Percentiles rank a stretch among this genome's conserved stretches.
These are phyloP conservation scores for Cryptomyrus ogoouensis DNA, from an alignment of 2,113 vertebrate genomes.

Conservation along the genomic window DNA sequence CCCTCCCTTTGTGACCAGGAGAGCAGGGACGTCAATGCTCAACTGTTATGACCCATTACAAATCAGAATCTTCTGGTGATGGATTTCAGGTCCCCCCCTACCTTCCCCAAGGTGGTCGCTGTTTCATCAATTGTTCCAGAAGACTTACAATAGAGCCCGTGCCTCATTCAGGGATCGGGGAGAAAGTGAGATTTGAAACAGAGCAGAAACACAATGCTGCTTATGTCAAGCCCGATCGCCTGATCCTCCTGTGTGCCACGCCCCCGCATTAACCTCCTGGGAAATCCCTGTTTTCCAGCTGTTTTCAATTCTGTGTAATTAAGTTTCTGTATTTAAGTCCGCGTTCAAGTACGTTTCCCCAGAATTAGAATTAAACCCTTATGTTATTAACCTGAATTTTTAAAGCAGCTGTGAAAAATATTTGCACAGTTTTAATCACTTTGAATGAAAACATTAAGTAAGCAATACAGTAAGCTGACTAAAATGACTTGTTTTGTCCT, in stretches of 20 bases:
- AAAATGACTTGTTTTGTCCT: not conserved
- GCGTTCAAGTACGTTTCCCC: too few relatives aligned
- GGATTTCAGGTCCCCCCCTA: not conserved
- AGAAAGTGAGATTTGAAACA: not conserved
- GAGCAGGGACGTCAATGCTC: not conserved
- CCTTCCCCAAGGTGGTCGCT: not conserved
- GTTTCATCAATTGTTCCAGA: not conserved
- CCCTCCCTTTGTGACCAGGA: not conserved
- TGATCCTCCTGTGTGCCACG: too few relatives aligned
- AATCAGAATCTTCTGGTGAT: not conserved
- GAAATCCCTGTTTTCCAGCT: too few relatives aligned
- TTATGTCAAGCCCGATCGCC: too few relatives aligned
- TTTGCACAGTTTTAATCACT: not conserved
- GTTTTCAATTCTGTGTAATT: too few relatives aligned
- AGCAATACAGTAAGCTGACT: not conserved
- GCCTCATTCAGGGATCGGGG: not conserved
- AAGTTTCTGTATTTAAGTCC: too few relatives aligned
- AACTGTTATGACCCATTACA: not conserved
- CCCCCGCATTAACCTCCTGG: too few relatives aligned
- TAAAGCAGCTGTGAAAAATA: not conserved
- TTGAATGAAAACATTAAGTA: not conserved
- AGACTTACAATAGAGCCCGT: not conserved
- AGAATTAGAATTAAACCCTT: not conserved
- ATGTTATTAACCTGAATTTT: not conserved
- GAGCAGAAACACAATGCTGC: not conserved